phyloP scores from a whole-genome alignment of 2,797 vertebrate genomes.

The Sparidentex hasta region DNA sequence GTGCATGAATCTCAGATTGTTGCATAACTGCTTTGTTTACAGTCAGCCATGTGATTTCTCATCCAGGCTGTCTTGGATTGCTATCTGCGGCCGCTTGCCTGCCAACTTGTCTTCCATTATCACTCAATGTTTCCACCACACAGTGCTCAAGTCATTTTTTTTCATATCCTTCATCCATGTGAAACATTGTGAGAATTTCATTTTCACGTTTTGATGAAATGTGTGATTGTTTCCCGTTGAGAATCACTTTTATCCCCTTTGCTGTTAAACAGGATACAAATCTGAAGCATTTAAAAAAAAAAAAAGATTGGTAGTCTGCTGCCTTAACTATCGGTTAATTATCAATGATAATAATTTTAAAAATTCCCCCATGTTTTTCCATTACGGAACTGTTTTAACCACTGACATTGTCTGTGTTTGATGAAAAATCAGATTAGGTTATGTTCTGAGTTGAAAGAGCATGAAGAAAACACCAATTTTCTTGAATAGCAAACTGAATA shows the following conservation, averaged over 20 bases:
- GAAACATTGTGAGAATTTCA: not conserved
- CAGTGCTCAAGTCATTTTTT: conserved; percentile 9
- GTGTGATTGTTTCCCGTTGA: not conserved
- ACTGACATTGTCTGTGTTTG: too few species aligned
- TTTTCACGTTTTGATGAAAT: not conserved
- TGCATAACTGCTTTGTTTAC: conserved; percentile 84
- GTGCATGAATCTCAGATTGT: conserved; percentile 64
- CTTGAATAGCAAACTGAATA: too few species aligned
- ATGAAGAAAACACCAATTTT: too few species aligned
- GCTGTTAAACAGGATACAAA: not conserved
- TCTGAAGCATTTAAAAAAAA: not conserved
- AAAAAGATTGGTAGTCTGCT: too few species aligned
- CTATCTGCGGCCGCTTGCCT: conserved; percentile 37
- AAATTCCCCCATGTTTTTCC: too few species aligned
- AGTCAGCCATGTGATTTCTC: conserved; percentile 75
- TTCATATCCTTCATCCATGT: not conserved
- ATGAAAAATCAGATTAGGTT: too few species aligned
- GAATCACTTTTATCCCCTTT: not conserved
- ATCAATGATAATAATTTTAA: too few species aligned
- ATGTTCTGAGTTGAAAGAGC: too few species aligned
- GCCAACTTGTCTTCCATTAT: conserved; percentile 33
- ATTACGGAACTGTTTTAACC: too few species aligned
- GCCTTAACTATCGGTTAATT: too few species aligned
- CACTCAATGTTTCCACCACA: conserved; percentile 19
- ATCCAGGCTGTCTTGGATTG: conserved; percentile 52